These are phyloP conservation scores for Plodia interpunctella DNA, from an alignment of 1,140 invertebrate genomes.

Conservation along the genomic window DNA sequence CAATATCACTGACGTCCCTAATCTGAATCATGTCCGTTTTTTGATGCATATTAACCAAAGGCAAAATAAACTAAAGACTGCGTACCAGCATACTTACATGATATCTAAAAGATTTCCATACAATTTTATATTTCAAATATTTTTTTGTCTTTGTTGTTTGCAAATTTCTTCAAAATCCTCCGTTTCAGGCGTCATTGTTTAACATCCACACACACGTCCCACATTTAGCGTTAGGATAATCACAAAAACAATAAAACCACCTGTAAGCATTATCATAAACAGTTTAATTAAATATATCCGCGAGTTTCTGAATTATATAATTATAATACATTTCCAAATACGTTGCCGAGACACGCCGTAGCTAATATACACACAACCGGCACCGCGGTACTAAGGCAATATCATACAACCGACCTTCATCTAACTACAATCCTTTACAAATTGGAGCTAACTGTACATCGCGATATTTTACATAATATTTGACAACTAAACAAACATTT, in stretches of 20 bases:
- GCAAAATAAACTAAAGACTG: too few species aligned
- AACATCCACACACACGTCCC: too few species aligned
- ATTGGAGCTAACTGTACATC: conserved; percentile 13
- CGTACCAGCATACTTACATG: too few species aligned
- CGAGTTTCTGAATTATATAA: conserved; percentile 39
- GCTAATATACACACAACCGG: conserved; percentile 51
- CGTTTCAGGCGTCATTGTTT: too few species aligned
- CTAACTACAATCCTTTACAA: background rate
- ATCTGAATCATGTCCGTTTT: too few species aligned
- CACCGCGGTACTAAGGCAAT: conserved; percentile 25
- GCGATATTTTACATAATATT: conserved; percentile 11
- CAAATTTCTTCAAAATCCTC: too few species aligned
- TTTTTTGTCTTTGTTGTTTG: too few species aligned
- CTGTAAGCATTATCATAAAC: conserved; percentile 65
- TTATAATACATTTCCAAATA: conserved; percentile 48
- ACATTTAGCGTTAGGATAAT: too few species aligned
- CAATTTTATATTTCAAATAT: too few species aligned
- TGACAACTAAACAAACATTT: conserved; percentile 7
- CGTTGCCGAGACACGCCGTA: conserved; percentile 26
- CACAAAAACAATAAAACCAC: conserved; percentile 29
- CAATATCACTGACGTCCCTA: too few species aligned
- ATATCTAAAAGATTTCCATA: too few species aligned
- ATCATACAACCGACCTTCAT: conserved; percentile 22
- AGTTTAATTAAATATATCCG: conserved; percentile 69
- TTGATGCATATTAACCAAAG: too few species aligned